phyloP scores from a whole-genome alignment of 2,113 vertebrate species.

The Leucoraja erinaceus region DNA sequence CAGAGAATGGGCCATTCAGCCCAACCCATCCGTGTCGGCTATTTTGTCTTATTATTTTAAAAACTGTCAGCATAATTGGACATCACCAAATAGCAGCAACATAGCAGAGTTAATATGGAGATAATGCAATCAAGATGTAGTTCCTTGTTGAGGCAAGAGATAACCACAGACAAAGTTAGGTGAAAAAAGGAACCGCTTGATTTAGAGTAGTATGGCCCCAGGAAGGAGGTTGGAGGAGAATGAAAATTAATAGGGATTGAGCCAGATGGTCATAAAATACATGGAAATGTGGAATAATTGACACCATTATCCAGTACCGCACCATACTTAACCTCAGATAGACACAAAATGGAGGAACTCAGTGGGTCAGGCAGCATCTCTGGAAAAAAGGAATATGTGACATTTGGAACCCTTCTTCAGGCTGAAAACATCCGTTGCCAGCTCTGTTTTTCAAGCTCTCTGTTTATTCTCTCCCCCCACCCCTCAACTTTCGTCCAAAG shows the following conservation, averaged over 20 bases:
- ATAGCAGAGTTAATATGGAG: neutral
- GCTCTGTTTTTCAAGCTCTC: too few species aligned
- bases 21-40: too few species aligned
- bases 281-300: too few species aligned
- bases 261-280: neutral
- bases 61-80: neutral
- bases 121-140: neutral
- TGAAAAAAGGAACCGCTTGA: neutral
- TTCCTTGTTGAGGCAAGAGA: neutral
- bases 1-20: too few species aligned
- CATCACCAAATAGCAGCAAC: neutral
- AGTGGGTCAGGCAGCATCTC: too few species aligned
- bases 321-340: too few species aligned
- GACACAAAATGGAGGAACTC: too few species aligned
- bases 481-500: too few species aligned
- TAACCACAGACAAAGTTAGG: neutral
- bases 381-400: too few species aligned
- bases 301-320: neutral
- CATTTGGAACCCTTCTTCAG: too few species aligned
- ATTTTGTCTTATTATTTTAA: neutral
- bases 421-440: too few species aligned
- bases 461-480: too few species aligned
- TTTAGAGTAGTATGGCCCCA: neutral
- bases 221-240: neutral
- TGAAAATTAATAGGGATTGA: neutral